Conservation (phyloP, 2,888 invertebrate species). For the Sicus ferrugineus region DNA sequence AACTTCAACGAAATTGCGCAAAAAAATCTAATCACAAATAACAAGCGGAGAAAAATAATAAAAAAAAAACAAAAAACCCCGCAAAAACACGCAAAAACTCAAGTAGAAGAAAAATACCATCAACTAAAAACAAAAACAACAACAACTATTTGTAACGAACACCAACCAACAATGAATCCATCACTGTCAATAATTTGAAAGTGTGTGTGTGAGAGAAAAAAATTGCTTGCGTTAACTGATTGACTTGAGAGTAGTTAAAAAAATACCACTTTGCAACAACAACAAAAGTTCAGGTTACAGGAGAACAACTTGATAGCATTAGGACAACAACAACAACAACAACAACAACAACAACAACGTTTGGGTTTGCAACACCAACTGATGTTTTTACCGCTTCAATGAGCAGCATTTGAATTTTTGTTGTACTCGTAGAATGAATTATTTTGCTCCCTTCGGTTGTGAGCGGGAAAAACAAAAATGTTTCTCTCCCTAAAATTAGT, state of each 20-base stretch:
- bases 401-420: conserved; percentile 26
- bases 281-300: no score
- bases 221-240: neutral
- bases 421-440: conserved; percentile 15
- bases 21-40: neutral
- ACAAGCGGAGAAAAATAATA: neutral
- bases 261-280: neutral
- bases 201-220: neutral
- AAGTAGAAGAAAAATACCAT: neutral
- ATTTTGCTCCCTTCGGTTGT: neutral
- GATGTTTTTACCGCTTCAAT: conserved; percentile 28
- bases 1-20: neutral
- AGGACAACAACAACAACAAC: neutral
- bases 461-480: neutral
- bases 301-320: no score
- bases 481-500: neutral
- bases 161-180: neutral
- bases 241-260: no score
- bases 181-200: conserved; percentile 12
- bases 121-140: neutral
- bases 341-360: neutral
- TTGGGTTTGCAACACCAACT: conserved; percentile 11
- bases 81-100: neutral
- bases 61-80: neutral
- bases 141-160: neutral